Percentiles rank a stretch among this genome's conserved stretches.
Evolutionary conservation across 2,888 invertebrate genomes (phyloP).

Genomic region (Ophioninae sp.): DNA sequence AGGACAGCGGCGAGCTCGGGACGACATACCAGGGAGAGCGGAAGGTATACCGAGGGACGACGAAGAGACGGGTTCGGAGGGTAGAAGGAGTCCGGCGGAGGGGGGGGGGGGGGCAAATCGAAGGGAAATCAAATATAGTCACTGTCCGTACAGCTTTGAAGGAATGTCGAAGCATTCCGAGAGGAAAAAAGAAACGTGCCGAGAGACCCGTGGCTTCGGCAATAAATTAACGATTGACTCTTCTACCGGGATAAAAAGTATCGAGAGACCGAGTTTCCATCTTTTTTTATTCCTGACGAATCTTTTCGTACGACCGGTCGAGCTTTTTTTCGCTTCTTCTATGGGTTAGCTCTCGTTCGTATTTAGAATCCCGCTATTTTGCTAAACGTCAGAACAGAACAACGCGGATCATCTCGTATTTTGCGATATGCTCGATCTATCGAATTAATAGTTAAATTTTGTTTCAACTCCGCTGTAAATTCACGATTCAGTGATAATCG

Average conservation of each 20-base stretch:
- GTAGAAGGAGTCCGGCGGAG: too few species aligned
- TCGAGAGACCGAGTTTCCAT: neutral
- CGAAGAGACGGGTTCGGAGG: too few species aligned
- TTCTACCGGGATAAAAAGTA: neutral
- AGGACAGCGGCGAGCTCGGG: conserved; percentile 12
- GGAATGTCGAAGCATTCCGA: conserved; percentile 20
- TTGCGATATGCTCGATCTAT: too few species aligned
- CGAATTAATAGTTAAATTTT: too few species aligned
- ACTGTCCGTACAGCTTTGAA: conserved; percentile 33
- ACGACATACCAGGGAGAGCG: conserved; percentile 13
- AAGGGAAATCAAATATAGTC: conserved; percentile 28
- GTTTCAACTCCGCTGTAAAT: too few species aligned
- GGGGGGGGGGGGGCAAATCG: conserved; percentile 9
- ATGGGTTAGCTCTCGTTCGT: too few species aligned
- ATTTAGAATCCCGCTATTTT: too few species aligned
- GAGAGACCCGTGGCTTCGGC: neutral
- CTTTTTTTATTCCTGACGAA: neutral
- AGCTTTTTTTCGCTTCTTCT: too few species aligned
- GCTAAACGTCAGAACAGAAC: too few species aligned
- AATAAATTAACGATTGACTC: conserved; percentile 16
- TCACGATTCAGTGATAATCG: too few species aligned
- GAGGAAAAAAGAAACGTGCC: neutral
- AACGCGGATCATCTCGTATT: too few species aligned
- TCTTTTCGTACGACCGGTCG: neutral
- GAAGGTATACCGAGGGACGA: neutral